Percentiles rank a stretch among this genome's conserved stretches.
Conservation (phyloP, 92 coral and sea anemone genomes). For the Porites rus region DNA sequence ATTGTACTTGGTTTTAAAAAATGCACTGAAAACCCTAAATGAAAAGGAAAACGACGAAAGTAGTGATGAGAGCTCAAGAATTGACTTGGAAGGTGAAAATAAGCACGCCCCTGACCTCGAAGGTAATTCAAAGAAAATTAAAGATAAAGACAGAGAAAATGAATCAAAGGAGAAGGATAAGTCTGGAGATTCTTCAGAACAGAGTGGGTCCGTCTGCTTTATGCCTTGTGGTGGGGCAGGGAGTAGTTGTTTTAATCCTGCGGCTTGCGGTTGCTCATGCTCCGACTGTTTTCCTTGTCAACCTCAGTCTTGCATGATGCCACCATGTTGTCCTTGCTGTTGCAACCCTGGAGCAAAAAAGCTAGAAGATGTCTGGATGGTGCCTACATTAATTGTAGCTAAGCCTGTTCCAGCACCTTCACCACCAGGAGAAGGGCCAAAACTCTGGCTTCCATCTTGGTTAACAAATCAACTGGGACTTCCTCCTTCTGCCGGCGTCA, state of each 20-base stretch:
- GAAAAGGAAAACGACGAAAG: conserved; percentile 54
- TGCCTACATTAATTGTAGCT: conserved; percentile 80
- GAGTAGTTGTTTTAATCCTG: conserved; percentile 61
- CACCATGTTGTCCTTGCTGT: conserved; percentile 86
- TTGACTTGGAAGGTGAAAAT: conserved; percentile 13
- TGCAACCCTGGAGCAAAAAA: conserved; percentile 72
- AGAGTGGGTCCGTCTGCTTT: conserved; percentile 68
- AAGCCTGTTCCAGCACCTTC: conserved; percentile 64
- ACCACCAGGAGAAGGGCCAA: conserved; percentile 63
- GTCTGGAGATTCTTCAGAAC: conserved; percentile 36
- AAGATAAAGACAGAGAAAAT: conserved; percentile 3
- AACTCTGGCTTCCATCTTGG: conserved; percentile 85
- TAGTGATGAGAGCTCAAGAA: not conserved
- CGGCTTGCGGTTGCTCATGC: conserved; percentile 66
- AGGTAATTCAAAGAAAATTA: not conserved
- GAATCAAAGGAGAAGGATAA: conserved; percentile 3
- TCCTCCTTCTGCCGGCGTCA: conserved; percentile 62
- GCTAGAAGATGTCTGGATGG: conserved; percentile 83
- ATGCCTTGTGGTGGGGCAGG: conserved; percentile 76
- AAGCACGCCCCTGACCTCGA: not conserved
- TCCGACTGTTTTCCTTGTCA: conserved; percentile 74
- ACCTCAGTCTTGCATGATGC: conserved; percentile 78
- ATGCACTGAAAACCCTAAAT: conserved; percentile 60
- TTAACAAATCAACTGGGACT: conserved; percentile 75
- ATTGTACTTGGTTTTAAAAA: conserved; percentile 66